Conservation (phyloP, 2,888 invertebrate genomes). For the Spodoptera picta region DNA sequence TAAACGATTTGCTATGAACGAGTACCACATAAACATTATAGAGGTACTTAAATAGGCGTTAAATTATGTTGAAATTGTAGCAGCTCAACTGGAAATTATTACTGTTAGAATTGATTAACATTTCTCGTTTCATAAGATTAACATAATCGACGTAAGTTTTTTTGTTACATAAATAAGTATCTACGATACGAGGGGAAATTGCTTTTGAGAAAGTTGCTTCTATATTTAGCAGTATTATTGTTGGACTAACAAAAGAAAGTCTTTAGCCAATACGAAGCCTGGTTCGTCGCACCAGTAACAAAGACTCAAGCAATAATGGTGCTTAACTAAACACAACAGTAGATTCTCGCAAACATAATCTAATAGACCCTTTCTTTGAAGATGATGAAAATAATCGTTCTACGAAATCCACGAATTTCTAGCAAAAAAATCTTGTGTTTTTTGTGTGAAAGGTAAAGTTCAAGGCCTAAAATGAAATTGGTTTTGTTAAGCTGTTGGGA, state of each 20-base stretch:
- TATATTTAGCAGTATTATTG: conserved; percentile 16
- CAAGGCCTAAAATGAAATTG: not conserved
- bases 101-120: conserved; percentile 23
- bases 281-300: conserved; percentile 38
- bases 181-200: not conserved
- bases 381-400: conserved; percentile 12
- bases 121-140: conserved; percentile 31
- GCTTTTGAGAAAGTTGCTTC: conserved; percentile 2
- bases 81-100: conserved; percentile 33
- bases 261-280: conserved; percentile 21
- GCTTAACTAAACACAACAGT: conserved; percentile 26
- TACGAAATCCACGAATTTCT: conserved; percentile 2
- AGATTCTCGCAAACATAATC: conserved; percentile 32
- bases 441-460: not conserved
- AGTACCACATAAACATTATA: conserved; percentile 28
- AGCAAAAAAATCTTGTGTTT: too few relatives aligned
- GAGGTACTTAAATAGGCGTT: conserved; percentile 42
- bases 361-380: conserved; percentile 1
- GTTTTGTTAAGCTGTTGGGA: too few relatives aligned
- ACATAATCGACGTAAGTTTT: conserved; percentile 20
- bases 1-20: conserved; percentile 33
- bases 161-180: conserved; percentile 18
- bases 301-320: conserved; percentile 43
- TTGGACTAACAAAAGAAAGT: conserved; percentile 22
- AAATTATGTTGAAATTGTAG: conserved; percentile 50